A percentile compares a stretch with the other conserved stretches of the same genome.
Conservation (phyloP, 2,888 invertebrate species). For the Nymphalis polychloros region DNA sequence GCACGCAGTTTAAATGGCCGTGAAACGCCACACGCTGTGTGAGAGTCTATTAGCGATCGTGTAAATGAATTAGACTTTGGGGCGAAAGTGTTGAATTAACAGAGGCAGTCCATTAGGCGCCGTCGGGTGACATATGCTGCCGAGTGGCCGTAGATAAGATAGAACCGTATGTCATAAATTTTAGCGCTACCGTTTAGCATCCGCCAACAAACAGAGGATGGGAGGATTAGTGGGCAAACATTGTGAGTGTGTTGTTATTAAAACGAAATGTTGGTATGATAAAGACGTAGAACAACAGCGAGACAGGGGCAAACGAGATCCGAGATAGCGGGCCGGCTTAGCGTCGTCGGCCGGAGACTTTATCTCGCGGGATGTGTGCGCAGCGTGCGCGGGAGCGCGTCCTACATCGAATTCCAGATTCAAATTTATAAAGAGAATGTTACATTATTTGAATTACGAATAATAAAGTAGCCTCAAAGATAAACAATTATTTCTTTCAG, state of each 20-base stretch:
- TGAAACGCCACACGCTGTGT: constrained; percentile 65
- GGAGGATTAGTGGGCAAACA: constrained; percentile 74
- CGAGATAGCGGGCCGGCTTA: constrained; percentile 59
- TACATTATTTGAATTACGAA: neutral
- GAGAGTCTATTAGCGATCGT: constrained; percentile 43
- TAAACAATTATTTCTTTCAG: neutral
- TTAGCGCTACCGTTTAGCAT: constrained; percentile 77
- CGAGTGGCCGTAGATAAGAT: constrained; percentile 79
- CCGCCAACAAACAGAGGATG: constrained; percentile 67
- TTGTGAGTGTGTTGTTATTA: constrained; percentile 56
- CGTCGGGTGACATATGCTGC: constrained; percentile 70
- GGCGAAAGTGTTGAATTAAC: constrained; percentile 71
- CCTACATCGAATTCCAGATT: constrained; percentile 35
- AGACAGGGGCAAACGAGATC: constrained; percentile 61
- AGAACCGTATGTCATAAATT: constrained; percentile 78
- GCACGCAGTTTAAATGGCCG: constrained; percentile 38
- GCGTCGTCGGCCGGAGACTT: constrained; percentile 41
- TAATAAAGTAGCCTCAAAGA: constrained; percentile 1
- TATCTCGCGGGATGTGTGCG: constrained; percentile 44
- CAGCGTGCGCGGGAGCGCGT: constrained; percentile 26
- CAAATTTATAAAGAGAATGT: constrained; percentile 20
- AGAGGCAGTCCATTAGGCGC: constrained; percentile 68
- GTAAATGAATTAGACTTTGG: constrained; percentile 65
- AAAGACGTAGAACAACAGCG: constrained; percentile 65
- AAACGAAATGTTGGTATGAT: constrained; percentile 64